These are phyloP conservation scores for Cheilosia grossa DNA, from an alignment of 2,888 invertebrate genomes.

Conservation along the genomic window DNA sequence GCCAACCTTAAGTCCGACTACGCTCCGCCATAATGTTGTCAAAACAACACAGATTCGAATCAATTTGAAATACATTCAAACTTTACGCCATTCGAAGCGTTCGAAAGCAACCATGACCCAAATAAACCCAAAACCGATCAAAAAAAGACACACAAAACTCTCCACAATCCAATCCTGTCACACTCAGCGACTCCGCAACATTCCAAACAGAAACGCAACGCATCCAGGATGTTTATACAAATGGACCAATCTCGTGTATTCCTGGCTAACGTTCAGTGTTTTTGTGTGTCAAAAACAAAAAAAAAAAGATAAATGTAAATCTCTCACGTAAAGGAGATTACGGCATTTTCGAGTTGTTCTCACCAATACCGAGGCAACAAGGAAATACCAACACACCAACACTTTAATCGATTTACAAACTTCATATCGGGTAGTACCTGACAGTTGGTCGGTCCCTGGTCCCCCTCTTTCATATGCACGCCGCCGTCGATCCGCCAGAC, in stretches of 20 bases:
- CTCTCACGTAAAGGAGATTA: slow-evolving; percentile 65
- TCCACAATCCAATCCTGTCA: slow-evolving; percentile 41
- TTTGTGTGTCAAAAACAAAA: slow-evolving; percentile 41
- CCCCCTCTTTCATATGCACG: neutral
- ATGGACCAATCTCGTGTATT: slow-evolving; percentile 1
- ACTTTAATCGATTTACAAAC: slow-evolving; percentile 64
- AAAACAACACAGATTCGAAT: slow-evolving; percentile 35
- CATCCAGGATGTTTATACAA: slow-evolving; percentile 31
- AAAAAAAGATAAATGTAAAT: slow-evolving; percentile 29
- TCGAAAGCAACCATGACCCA: slow-evolving; percentile 38
- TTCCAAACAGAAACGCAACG: slow-evolving; percentile 49
- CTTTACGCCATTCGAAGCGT: slow-evolving; percentile 1
- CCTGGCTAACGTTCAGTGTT: slow-evolving; percentile 6
- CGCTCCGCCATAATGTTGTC: neutral
- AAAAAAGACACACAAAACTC: neutral
- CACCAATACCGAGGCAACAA: neutral
- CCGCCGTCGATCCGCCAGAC: slow-evolving; percentile 49
- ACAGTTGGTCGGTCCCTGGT: neutral
- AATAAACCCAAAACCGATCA: slow-evolving; percentile 11
- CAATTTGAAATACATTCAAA: slow-evolving; percentile 52
- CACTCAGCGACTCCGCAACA: slow-evolving; percentile 24
- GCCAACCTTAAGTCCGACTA: neutral
- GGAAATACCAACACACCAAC: neutral
- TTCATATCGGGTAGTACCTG: slow-evolving; percentile 19
- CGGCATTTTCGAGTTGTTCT: slow-evolving; percentile 47